Conservation (phyloP, 2,113 vertebrate genomes). For the Ptyas mucosa region DNA sequence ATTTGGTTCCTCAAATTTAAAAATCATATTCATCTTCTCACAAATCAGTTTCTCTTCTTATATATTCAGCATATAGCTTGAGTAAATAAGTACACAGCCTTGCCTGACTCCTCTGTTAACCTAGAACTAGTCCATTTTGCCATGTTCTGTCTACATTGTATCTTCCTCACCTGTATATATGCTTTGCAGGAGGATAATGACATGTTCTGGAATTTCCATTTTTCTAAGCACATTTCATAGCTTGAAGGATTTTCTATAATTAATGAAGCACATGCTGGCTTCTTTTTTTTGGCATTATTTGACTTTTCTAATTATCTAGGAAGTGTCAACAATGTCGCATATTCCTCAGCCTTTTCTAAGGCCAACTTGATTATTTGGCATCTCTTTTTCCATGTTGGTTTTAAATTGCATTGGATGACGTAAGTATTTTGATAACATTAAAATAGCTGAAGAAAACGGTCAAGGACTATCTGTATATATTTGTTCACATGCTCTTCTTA, state of each 20-base stretch:
- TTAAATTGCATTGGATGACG: neutral
- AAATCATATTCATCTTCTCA: neutral
- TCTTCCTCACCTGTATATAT: neutral
- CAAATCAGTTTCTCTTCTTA: neutral
- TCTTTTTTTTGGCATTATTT: neutral
- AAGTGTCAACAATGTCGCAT: neutral
- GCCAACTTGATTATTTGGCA: neutral
- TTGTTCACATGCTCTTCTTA: neutral
- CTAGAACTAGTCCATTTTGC: neutral
- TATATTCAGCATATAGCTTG: neutral
- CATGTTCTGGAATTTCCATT: neutral
- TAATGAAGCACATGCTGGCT: neutral
- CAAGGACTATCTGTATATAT: neutral
- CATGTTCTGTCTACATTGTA: neutral
- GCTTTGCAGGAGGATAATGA: neutral
- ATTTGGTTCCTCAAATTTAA: neutral
- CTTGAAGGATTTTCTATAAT: neutral
- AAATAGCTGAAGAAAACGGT: neutral
- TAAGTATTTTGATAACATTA: neutral
- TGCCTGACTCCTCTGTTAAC: neutral
- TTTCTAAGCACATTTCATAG: neutral
- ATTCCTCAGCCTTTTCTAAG: neutral
- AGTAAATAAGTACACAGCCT: neutral
- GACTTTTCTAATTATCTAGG: neutral
- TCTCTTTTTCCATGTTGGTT: neutral